phyloP scores from a whole-genome alignment of 2,113 vertebrate genomes.

The Camelus dromedarius region DNA sequence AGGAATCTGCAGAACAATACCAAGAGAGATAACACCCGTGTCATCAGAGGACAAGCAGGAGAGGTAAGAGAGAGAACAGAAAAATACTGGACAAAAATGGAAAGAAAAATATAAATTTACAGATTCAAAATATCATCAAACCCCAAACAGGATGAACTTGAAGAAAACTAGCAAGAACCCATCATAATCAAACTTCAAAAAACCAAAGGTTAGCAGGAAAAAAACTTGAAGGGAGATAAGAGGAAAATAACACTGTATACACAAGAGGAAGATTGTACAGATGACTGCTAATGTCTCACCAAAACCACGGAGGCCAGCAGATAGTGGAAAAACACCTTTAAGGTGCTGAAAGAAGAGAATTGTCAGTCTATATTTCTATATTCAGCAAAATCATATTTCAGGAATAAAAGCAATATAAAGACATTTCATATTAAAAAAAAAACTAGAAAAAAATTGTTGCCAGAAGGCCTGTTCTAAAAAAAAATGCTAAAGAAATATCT shows the following conservation, averaged over 20 bases:
- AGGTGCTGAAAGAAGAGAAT: neutral
- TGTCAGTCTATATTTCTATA: neutral
- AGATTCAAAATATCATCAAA: neutral
- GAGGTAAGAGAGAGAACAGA: neutral
- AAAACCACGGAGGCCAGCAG: neutral
- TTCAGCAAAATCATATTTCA: neutral
- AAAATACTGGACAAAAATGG: neutral
- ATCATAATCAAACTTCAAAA: neutral
- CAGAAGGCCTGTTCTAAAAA: neutral
- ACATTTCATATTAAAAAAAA: neutral
- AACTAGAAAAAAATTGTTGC: neutral
- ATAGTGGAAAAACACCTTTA: neutral
- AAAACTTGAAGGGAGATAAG: neutral
- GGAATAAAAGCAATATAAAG: neutral
- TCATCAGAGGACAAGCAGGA: neutral
- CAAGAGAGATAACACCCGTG: neutral
- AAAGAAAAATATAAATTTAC: neutral
- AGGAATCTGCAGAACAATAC: neutral
- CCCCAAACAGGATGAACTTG: neutral
- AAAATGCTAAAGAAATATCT: neutral
- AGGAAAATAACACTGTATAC: neutral
- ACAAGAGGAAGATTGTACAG: neutral
- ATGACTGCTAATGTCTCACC: neutral
- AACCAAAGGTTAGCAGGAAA: neutral
- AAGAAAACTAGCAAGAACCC: neutral